Conservation (phyloP, 2,113 vertebrate genomes). For the Rostratula benghalensis region DNA sequence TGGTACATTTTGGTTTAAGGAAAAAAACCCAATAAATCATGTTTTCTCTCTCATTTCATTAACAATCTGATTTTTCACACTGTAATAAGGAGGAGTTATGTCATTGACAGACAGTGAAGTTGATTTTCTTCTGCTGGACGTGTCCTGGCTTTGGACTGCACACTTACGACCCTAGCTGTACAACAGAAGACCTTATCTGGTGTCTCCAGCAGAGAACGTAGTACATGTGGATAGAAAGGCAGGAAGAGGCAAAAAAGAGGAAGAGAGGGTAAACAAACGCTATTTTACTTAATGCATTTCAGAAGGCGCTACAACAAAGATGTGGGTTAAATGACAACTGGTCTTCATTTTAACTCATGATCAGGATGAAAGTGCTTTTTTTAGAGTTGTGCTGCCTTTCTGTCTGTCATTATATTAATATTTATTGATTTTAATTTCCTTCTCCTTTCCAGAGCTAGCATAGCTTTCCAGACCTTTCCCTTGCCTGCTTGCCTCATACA, state of each 20-base stretch:
- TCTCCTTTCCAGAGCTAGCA: neutral
- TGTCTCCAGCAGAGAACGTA: neutral
- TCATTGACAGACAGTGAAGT: neutral
- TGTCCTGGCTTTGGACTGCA: neutral
- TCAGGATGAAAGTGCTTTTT: neutral
- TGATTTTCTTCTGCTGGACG: neutral
- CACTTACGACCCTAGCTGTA: neutral
- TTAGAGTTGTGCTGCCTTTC: neutral
- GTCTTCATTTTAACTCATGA: neutral
- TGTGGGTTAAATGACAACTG: neutral
- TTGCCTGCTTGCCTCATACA: neutral
- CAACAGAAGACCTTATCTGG: neutral
- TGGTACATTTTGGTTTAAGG: neutral
- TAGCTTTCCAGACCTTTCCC: neutral
- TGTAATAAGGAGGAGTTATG: neutral
- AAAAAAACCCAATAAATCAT: neutral
- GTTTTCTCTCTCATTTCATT: neutral
- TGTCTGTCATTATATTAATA: neutral
- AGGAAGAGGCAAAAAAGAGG: neutral
- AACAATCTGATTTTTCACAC: neutral
- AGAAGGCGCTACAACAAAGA: neutral
- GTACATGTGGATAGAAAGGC: neutral
- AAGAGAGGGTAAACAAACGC: neutral
- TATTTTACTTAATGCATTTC: neutral
- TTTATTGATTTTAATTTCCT: neutral